Evolutionary conservation across 2,888 invertebrate genomes (phyloP).

Genomic region (Heterodera filipjevi): DNA sequence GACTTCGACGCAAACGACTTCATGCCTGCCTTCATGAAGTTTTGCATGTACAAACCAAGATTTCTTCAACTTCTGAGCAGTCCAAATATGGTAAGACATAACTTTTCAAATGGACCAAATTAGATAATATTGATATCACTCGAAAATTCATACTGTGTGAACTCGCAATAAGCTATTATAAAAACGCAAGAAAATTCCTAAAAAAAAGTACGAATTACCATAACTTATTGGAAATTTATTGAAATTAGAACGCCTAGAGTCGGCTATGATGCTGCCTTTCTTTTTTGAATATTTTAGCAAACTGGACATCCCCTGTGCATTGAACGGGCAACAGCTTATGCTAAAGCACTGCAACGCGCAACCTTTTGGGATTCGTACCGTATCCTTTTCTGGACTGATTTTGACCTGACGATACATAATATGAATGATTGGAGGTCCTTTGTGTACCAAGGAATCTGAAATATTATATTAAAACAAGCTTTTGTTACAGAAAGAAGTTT

Average conservation of each 20-base stretch:
- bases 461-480: neutral
- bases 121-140: too few relatives aligned
- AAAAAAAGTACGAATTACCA: too few relatives aligned
- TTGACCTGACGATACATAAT: conserved; percentile 58
- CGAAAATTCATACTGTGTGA: too few relatives aligned
- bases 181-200: too few relatives aligned
- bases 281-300: conserved; percentile 39
- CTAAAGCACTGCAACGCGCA: conserved; percentile 21
- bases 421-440: conserved; percentile 59
- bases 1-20: conserved; percentile 92
- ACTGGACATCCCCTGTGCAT: conserved; percentile 46
- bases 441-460: conserved; percentile 1
- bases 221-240: too few relatives aligned
- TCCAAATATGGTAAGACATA: conserved; percentile 49
- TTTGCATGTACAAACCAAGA: conserved; percentile 61
- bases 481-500: conserved; percentile 71
- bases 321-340: neutral
- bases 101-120: too few relatives aligned
- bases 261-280: too few relatives aligned
- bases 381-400: conserved; percentile 63
- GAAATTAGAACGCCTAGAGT: too few relatives aligned
- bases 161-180: too few relatives aligned
- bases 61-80: conserved; percentile 54
- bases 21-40: conserved; percentile 77
- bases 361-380: conserved; percentile 63